Base-by-base conservation (phyloP, 1,140 invertebrate species). In the Drosophila athabasca region DNA sequence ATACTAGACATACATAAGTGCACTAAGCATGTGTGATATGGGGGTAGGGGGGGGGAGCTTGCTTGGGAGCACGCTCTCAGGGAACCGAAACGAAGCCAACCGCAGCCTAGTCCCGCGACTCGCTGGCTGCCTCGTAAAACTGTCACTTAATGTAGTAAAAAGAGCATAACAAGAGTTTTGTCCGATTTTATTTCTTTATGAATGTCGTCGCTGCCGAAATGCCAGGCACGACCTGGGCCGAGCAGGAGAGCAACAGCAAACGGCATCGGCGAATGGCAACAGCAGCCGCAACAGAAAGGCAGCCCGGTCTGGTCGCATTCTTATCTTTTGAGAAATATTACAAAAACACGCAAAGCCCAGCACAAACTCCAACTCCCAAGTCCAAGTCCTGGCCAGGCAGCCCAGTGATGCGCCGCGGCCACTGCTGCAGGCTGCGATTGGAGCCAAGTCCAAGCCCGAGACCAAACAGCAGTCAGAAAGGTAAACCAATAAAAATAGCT, bases 251-350 rank as follows among this genome's bases (percentile, higher is more conserved):
- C 51, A 49, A 43, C 31, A 39, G 43, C 52, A 72, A 31, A 31
- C 31, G 31, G 31, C 31, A 31, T 9, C 31, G 31, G 31, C 31
- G 3, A 31, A 31, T 8, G 31, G 68, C 62, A 52, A 29, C 46
- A 67, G 58, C 46, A 52, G 35, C 62, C 41, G 45, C 48, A 44
- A 62, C 74, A 11, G 11, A 39, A 13, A 13, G 35, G 11, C 65
- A 54, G 57, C 71, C 79, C 46, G 79, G 88, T 81, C 76, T 81
- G 76, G 83, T 89, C 83, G 76, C 88, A 90, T 90, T 90, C 89
- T 90, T 90, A 90, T 90, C 88, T 90, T 84, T 90, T 91, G 85
- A 91, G 67, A 81, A 91, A 91, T 91, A 91, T 91, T 91, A 91
- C 82, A 90, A 79, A 90, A 91, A 79, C 90, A 91, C 90, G 90